phyloP scores from a whole-genome alignment of 2,888 invertebrate species.

The Catocala sponsa region DNA sequence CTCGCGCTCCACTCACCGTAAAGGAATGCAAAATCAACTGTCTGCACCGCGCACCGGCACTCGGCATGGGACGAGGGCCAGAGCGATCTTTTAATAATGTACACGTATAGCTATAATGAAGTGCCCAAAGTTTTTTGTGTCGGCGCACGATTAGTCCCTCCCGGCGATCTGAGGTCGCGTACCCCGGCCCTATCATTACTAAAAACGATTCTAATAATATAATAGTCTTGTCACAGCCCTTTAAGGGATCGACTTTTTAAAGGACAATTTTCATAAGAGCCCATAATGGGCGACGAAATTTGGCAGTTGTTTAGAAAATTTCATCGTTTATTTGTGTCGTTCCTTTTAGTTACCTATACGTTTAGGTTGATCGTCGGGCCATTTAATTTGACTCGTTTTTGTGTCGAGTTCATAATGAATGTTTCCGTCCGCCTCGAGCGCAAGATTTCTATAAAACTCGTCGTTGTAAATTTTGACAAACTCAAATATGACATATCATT shows the following conservation, averaged over 20 bases:
- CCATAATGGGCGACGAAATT: conserved; percentile 77
- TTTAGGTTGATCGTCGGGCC: conserved; percentile 51
- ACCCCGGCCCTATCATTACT: conserved; percentile 83
- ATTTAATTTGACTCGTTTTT: conserved; percentile 57
- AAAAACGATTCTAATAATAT: conserved; percentile 87
- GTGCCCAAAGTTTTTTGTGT: conserved; percentile 81
- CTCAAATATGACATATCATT: conserved; percentile 28
- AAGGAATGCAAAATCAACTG: conserved; percentile 74
- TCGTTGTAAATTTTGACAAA: conserved; percentile 17
- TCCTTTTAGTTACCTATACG: conserved; percentile 55
- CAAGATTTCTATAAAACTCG: conserved; percentile 15
- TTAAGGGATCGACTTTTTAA: conserved; percentile 74
- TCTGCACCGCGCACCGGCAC: conserved; percentile 46
- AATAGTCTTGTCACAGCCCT: conserved; percentile 86
- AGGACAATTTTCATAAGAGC: conserved; percentile 81
- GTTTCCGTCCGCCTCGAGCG: conserved; percentile 21
- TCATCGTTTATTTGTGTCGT: conserved; percentile 67
- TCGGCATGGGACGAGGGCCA: conserved; percentile 44
- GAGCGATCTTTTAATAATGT: conserved; percentile 51
- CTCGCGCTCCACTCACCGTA: conserved; percentile 59
- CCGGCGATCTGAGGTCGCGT: conserved; percentile 78
- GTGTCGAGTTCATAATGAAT: conserved; percentile 54
- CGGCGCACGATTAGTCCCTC: conserved; percentile 76
- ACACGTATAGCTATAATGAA: conserved; percentile 75
- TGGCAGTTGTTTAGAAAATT: conserved; percentile 79